Evolutionary conservation across 2,113 vertebrate genomes (phyloP).

Genomic region (Syngnathoides biaculeatus): DNA sequence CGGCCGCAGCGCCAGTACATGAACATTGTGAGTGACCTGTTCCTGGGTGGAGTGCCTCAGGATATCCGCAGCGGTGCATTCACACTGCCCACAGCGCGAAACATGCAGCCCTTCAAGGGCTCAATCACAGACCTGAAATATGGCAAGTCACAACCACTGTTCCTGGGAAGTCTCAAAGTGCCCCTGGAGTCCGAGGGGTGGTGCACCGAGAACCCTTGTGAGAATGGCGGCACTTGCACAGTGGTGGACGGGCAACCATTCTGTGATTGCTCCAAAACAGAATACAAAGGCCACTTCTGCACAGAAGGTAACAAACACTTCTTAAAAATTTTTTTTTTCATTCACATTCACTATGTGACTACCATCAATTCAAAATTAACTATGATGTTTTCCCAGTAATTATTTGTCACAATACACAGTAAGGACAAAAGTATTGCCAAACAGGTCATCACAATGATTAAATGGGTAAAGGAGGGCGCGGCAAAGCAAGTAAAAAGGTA

Average conservation of each 20-base stretch:
- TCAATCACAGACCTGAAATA: conserved; percentile 92
- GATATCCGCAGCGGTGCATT: conserved; percentile 86
- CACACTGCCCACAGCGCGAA: conserved; percentile 84
- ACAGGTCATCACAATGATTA: not conserved
- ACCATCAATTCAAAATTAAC: conserved; percentile 9
- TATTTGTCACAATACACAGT: not conserved
- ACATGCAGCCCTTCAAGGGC: conserved; percentile 84
- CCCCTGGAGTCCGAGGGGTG: conserved; percentile 86
- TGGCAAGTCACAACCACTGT: conserved; percentile 81
- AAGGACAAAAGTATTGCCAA: not conserved
- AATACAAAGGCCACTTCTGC: conserved; percentile 89
- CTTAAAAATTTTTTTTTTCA: not conserved
- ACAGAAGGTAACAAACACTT: conserved; percentile 82
- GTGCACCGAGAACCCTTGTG: conserved; percentile 87
- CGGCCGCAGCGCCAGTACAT: conserved; percentile 86
- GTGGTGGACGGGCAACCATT: conserved; percentile 83
- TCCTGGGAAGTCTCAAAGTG: conserved; percentile 85
- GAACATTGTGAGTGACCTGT: conserved; percentile 96
- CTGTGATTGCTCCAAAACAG: conserved; percentile 94
- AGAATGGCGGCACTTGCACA: conserved; percentile 91
- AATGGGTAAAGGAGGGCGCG: no score
- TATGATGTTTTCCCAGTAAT: not conserved
- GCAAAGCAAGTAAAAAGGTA: no score
- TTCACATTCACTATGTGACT: not conserved
- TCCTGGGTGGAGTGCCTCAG: conserved; percentile 88